Percentiles rank a stretch among this genome's conserved stretches.
Evolutionary conservation across 2,797 vertebrate genomes (phyloP).

Genomic region (Prionace glauca): DNA sequence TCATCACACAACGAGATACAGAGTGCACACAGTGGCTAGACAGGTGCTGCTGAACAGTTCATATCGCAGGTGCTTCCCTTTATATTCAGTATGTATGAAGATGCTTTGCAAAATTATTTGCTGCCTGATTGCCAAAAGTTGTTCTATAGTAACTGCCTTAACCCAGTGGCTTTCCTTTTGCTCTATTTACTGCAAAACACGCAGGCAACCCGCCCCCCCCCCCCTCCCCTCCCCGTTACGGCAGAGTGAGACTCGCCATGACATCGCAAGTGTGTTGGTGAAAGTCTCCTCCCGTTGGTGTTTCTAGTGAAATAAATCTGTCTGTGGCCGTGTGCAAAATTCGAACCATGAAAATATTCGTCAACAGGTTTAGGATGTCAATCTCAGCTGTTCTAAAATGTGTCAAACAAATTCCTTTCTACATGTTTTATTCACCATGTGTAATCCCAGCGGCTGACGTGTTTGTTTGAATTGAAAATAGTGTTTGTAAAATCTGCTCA

Average conservation of each 20-base stretch:
- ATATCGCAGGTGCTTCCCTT: slow-evolving; percentile 1
- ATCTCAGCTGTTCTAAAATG: slow-evolving; percentile 2
- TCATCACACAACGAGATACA: not conserved
- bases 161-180: not conserved
- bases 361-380: not conserved
- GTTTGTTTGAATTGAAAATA: not conserved
- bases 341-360: not conserved
- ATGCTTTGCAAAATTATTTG: slow-evolving; percentile 35
- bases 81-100: slow-evolving; percentile 20
- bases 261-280: not conserved
- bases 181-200: not conserved
- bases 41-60: not conserved
- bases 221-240: no score
- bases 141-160: not conserved
- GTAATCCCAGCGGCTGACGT: not conserved
- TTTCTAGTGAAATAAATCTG: not conserved
- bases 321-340: not conserved
- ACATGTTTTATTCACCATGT: not conserved
- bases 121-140: slow-evolving; percentile 30
- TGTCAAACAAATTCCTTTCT: not conserved
- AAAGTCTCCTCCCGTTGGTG: not conserved
- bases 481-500: slow-evolving; percentile 24
- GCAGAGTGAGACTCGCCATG: not conserved
- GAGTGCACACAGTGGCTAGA: not conserved
- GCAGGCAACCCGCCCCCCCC: not conserved